A percentile compares a stretch with the other conserved stretches of the same genome.
Conservation (phyloP, 2,113 vertebrate genomes). For the Hemiprocne comata region DNA sequence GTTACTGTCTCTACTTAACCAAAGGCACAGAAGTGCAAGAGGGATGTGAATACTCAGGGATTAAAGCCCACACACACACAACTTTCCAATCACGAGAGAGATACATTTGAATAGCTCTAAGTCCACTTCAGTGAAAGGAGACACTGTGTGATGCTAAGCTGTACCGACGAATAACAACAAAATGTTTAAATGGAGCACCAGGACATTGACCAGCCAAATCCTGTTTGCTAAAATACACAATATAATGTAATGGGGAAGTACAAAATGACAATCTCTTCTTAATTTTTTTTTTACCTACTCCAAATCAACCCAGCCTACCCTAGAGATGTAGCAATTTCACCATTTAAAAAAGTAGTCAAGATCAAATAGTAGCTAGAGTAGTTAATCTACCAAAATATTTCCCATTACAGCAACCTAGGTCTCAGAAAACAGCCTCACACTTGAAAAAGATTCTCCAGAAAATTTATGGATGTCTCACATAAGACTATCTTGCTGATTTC, state of each 20-base stretch:
- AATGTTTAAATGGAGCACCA: not conserved
- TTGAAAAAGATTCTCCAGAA: conserved; percentile 53
- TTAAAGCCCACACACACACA: conserved; percentile 56
- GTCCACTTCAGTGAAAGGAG: not conserved
- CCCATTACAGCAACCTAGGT: not conserved
- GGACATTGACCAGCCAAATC: not conserved
- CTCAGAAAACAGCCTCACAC: conserved; percentile 30
- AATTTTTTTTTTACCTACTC: not conserved
- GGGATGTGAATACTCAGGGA: conserved; percentile 70
- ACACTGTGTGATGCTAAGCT: not conserved
- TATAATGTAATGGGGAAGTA: not conserved
- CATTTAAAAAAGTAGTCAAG: not conserved
- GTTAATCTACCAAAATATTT: not conserved
- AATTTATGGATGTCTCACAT: conserved; percentile 63
- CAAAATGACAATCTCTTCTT: not conserved
- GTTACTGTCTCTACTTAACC: conserved; percentile 92
- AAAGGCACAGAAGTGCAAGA: conserved; percentile 81
- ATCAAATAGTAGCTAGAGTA: not conserved
- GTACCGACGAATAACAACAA: not conserved
- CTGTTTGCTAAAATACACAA: not conserved
- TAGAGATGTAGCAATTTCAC: not conserved
- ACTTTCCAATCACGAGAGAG: not conserved
- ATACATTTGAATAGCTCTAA: not conserved
- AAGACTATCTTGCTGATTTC: conserved; percentile 74
- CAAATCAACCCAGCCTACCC: not conserved